These are phyloP conservation scores for Drosophila infuscata DNA, from an alignment of 2,888 invertebrate species.

Conservation along the genomic window DNA sequence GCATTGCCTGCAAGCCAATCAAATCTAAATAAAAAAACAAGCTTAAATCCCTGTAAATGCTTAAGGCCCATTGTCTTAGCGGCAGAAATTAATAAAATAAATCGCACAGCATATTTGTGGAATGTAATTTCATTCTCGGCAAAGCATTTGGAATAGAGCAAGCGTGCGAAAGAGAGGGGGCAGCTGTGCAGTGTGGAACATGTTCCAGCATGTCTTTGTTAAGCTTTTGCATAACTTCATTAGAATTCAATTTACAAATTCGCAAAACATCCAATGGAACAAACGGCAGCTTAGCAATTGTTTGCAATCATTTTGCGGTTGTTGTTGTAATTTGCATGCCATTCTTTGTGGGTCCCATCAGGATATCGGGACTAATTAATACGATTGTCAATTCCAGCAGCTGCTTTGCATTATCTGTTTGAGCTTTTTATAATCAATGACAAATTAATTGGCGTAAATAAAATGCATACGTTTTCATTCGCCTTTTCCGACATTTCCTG, in stretches of 20 bases:
- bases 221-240: conserved; percentile 19
- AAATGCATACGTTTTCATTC: conserved; percentile 22
- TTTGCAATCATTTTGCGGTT: background rate
- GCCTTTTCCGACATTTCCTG: background rate
- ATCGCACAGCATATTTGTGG: background rate
- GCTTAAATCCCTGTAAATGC: conserved; percentile 18
- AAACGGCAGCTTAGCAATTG: background rate
- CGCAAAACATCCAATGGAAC: conserved; percentile 9
- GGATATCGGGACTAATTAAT: conserved; percentile 42
- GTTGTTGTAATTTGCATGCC: conserved; percentile 6
- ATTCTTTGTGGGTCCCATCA: conserved; percentile 6
- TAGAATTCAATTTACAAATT: conserved; percentile 47
- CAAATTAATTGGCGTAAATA: conserved; percentile 40
- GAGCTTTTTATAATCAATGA: conserved; percentile 11
- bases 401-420: conserved; percentile 14
- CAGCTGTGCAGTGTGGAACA: background rate
- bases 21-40: conserved; percentile 6
- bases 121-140: background rate
- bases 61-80: conserved; percentile 8
- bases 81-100: background rate
- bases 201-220: conserved; percentile 8
- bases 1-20: conserved; percentile 12
- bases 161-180: background rate
- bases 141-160: background rate
- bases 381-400: conserved; percentile 18